A percentile compares a stretch with the other conserved stretches of the same genome.
These are phyloP conservation scores for Esox niger DNA, from an alignment of 2,113 vertebrate genomes.

Conservation along the genomic window DNA sequence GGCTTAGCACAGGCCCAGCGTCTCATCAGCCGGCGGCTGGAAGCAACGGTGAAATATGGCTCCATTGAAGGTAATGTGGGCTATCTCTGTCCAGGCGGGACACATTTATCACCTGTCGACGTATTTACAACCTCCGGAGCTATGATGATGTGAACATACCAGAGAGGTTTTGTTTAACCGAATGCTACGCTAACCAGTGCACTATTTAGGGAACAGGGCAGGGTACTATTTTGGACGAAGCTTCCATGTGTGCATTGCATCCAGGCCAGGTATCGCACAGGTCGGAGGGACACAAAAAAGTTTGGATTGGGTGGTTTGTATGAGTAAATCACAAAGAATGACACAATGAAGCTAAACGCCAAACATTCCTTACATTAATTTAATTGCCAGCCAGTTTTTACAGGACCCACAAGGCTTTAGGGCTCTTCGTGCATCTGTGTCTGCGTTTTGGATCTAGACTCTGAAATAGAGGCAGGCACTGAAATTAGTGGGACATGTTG, in stretches of 20 bases:
- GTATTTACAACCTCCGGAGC: slow-evolving; percentile 69
- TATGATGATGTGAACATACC: slow-evolving; percentile 48
- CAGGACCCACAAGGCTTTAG: too few relatives aligned
- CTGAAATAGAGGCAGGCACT: too few relatives aligned
- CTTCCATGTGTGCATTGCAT: background rate
- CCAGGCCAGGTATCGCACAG: background rate
- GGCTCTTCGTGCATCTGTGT: too few relatives aligned
- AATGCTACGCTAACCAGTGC: too few relatives aligned
- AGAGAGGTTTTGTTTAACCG: slow-evolving; percentile 61
- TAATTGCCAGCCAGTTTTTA: too few relatives aligned
- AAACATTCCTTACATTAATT: too few relatives aligned
- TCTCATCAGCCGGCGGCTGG: slow-evolving; percentile 63
- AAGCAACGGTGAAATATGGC: slow-evolving; percentile 69
- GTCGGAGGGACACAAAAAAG: background rate
- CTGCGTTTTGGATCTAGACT: too few relatives aligned
- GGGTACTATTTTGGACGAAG: slow-evolving; percentile 21
- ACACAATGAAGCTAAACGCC: too few relatives aligned
- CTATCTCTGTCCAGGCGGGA: slow-evolving; percentile 66
- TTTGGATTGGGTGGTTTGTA: too few relatives aligned
- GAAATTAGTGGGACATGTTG: too few relatives aligned
- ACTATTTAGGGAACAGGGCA: too few relatives aligned
- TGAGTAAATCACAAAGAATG: too few relatives aligned
- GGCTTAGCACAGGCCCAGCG: slow-evolving; percentile 28
- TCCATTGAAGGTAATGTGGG: slow-evolving; percentile 72
- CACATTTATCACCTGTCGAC: slow-evolving; percentile 66